Conservation (phyloP, 2,888 invertebrate genomes). For the Troides aeacus region DNA sequence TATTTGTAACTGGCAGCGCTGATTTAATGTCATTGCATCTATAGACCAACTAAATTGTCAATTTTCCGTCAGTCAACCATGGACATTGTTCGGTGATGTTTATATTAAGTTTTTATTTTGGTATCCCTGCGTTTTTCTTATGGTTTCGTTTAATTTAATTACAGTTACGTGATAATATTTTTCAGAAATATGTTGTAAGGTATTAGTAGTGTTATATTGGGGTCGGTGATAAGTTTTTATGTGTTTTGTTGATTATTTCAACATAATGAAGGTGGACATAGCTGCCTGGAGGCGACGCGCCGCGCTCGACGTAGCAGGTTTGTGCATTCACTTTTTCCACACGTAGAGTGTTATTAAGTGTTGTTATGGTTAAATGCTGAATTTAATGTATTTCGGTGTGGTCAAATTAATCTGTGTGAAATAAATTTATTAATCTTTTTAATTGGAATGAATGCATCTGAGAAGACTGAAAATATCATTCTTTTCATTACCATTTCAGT, state of each 20-base stretch:
- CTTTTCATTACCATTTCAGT: not conserved
- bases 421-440: not conserved
- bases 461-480: not conserved
- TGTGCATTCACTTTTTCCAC: conserved; percentile 41
- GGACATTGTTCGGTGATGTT: conserved; percentile 50
- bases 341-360: not conserved
- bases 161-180: conserved; percentile 35
- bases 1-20: not conserved
- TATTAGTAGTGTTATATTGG: conserved; percentile 44
- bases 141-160: conserved; percentile 49
- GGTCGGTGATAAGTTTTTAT: conserved; percentile 47
- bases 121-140: conserved; percentile 53
- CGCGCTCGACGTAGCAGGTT: conserved; percentile 66
- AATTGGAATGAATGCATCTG: not conserved
- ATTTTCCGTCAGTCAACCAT: conserved; percentile 42
- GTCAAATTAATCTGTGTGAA: not conserved
- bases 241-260: conserved; percentile 61
- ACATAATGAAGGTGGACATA: conserved; percentile 70
- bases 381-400: not conserved
- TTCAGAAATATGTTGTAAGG: conserved; percentile 49
- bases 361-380: not conserved
- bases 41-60: conserved; percentile 15
- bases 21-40: not conserved
- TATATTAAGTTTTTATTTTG: conserved; percentile 52
- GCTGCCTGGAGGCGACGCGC: conserved; percentile 64